A percentile compares a stretch with the other conserved stretches of the same genome.
These are phyloP conservation scores for Machaerirhynchus nigripectus DNA, from an alignment of 2,113 vertebrate genomes.

Conservation along the genomic window DNA sequence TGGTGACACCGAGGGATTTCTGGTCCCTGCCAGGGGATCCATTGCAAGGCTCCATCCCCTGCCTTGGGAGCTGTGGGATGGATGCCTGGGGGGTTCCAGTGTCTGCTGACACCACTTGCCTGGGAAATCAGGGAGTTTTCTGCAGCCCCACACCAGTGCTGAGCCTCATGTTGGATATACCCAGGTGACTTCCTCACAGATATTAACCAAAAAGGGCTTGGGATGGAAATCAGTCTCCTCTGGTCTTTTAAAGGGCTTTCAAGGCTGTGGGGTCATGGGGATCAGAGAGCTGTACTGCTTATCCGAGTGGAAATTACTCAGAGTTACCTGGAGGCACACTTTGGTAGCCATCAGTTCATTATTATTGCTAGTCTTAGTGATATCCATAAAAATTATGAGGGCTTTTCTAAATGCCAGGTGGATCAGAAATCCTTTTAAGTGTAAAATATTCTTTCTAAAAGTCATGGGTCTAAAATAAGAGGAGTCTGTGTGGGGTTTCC, in stretches of 20 bases:
- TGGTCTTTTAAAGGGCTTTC: background rate
- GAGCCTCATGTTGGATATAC: background rate
- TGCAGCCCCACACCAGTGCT: background rate
- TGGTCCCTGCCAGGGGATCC: background rate
- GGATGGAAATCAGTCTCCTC: background rate
- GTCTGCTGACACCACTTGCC: background rate
- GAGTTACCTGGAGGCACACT: background rate
- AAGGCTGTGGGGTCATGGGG: background rate
- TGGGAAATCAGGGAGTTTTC: background rate
- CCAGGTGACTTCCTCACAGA: background rate
- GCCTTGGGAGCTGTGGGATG: background rate
- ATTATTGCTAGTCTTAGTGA: background rate
- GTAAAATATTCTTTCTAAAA: background rate
- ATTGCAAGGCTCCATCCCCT: background rate
- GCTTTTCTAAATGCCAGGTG: background rate
- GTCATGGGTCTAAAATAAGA: background rate
- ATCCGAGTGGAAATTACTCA: background rate
- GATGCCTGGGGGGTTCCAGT: background rate
- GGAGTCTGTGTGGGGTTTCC: background rate
- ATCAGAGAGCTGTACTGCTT: background rate
- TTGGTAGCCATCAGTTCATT: background rate
- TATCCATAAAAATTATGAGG: background rate
- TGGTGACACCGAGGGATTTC: rapidly evolving
- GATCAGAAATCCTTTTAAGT: background rate
- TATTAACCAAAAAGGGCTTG: rapidly evolving